A percentile compares a stretch with the other conserved stretches of the same genome.
These are phyloP conservation scores for Triplophysa dalaica DNA, from an alignment of 2,113 vertebrate species.

Conservation along the genomic window DNA sequence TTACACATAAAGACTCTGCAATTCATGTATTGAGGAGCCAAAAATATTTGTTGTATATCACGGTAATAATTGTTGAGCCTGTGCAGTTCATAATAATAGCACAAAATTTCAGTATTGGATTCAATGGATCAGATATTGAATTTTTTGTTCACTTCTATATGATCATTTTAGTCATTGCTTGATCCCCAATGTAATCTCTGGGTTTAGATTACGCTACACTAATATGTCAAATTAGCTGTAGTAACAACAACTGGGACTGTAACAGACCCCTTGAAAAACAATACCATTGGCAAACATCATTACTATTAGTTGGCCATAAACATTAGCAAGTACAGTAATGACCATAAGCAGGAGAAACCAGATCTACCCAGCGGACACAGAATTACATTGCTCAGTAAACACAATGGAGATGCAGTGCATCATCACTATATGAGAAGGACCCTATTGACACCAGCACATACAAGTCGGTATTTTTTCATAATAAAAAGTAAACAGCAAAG, in stretches of 20 bases:
- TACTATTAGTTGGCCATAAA: neutral
- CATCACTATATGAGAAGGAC: neutral
- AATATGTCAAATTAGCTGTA: neutral
- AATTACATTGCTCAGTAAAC: neutral
- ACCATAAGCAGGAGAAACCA: neutral
- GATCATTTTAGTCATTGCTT: no score
- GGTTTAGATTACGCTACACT: neutral
- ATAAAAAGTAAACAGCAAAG: conserved; percentile 4
- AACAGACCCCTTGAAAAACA: neutral
- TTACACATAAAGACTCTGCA: no score
- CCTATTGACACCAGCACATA: conserved; percentile 20
- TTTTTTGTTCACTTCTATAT: no score
- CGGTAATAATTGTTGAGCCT: no score
- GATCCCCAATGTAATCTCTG: no score
- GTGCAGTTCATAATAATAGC: no score
- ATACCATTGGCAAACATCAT: neutral
- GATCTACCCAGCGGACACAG: neutral
- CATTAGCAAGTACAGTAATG: neutral
- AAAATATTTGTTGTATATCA: no score
- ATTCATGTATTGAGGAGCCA: no score
- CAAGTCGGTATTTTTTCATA: conserved; percentile 15
- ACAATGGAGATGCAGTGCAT: neutral
- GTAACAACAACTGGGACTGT: neutral
- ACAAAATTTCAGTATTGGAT: no score
- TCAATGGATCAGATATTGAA: no score